These are phyloP conservation scores for Pammene aurita DNA, from an alignment of 2,888 invertebrate genomes.

Conservation along the genomic window DNA sequence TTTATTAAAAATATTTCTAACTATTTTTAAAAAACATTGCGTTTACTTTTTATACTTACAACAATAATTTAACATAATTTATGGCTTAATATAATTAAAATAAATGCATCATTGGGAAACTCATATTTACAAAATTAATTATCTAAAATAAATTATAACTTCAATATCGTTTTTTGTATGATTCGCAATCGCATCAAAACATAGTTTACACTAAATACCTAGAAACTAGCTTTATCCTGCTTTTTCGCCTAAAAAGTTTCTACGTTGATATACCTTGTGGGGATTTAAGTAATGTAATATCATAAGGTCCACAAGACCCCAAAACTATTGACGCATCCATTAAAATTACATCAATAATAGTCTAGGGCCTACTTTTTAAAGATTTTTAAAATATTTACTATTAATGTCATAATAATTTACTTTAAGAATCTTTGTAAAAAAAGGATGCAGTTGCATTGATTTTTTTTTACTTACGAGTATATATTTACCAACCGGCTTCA, in stretches of 20 bases:
- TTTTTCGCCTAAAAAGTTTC: not conserved
- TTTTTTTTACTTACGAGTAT: no score
- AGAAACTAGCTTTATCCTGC: conserved; percentile 4
- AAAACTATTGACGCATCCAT: no score
- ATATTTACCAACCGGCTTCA: no score
- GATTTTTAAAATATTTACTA: no score
- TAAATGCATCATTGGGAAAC: conserved; percentile 33
- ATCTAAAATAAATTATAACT: conserved; percentile 25
- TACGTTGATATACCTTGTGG: not conserved
- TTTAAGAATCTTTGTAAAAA: no score
- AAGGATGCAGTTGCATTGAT: no score
- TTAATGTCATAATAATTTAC: no score
- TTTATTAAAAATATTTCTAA: conserved; percentile 23
- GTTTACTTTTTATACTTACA: conserved; percentile 15
- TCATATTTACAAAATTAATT: conserved; percentile 23
- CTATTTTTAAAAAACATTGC: conserved; percentile 22
- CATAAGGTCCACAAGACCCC: no score
- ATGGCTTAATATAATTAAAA: conserved; percentile 33
- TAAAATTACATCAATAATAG: no score
- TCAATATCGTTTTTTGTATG: not conserved
- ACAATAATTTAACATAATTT: conserved; percentile 25
- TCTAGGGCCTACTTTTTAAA: no score
- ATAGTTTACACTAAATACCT: conserved; percentile 2
- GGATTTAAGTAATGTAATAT: no score
- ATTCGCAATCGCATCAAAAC: not conserved